Conservation (phyloP, 2,888 invertebrate genomes). For the Cotesia congregata region DNA sequence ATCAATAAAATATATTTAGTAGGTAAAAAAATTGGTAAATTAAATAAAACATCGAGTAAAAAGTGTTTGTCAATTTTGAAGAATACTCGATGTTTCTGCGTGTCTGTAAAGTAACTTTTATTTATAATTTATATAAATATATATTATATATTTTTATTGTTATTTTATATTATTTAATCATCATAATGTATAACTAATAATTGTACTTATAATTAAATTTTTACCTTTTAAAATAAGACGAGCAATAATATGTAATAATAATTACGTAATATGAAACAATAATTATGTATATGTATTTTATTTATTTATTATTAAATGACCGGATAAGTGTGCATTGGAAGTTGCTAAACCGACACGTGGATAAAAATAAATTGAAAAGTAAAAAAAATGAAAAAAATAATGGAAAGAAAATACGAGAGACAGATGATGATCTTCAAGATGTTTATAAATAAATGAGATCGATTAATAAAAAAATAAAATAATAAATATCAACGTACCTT, state of each 20-base stretch:
- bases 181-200: not conserved
- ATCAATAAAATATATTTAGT: conserved; percentile 27
- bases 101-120: not conserved
- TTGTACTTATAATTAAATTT: not conserved
- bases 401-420: conserved; percentile 28
- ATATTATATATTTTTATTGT: not conserved
- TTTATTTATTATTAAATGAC: conserved; percentile 1
- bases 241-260: conserved; percentile 5
- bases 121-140: not conserved
- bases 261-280: conserved; percentile 9
- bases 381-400: not conserved
- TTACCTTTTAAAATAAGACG: not conserved
- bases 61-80: not conserved
- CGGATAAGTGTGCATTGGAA: conserved; percentile 3
- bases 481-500: conserved; percentile 29
- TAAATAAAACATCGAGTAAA: not conserved
- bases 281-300: not conserved
- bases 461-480: conserved; percentile 41
- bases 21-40: not conserved
- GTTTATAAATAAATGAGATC: conserved; percentile 38
- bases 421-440: conserved; percentile 36
- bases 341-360: conserved; percentile 17
- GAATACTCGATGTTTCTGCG: not conserved
- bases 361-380: conserved; percentile 27
- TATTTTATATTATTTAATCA: not conserved